These are phyloP conservation scores for Myrmophylax atrothorax DNA, from an alignment of 2,113 vertebrate genomes.

Conservation along the genomic window DNA sequence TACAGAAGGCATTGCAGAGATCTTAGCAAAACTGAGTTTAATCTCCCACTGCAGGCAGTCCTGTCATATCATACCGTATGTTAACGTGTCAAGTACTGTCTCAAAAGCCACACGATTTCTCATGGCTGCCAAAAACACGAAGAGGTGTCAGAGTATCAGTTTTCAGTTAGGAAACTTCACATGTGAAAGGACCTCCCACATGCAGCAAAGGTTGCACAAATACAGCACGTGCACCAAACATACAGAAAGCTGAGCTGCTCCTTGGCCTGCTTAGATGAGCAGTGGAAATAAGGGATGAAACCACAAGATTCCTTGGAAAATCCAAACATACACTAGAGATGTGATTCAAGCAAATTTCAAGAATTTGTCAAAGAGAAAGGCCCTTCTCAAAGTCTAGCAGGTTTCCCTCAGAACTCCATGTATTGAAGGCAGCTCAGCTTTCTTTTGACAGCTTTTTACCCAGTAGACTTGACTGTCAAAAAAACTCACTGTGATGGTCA, in stretches of 20 bases:
- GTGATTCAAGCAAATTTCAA: neutral
- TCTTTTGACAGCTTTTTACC: neutral
- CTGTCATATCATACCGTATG: accelerated
- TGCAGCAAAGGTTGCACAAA: neutral
- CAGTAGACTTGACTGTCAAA: neutral
- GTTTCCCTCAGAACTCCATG: neutral
- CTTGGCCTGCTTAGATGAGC: neutral
- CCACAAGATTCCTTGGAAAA: neutral
- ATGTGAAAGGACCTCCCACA: accelerated
- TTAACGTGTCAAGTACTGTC: neutral
- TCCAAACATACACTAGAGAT: neutral
- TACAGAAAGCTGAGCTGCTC: neutral
- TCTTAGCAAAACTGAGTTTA: neutral
- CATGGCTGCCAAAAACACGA: neutral
- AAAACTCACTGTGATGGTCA: neutral
- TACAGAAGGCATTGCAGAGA: neutral
- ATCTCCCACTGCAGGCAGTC: neutral
- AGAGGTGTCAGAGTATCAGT: neutral
- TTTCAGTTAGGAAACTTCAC: neutral
- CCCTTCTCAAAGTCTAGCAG: neutral
- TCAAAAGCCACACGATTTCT: neutral
- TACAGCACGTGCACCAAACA: neutral
- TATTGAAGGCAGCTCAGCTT: neutral
- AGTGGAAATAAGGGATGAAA: neutral
- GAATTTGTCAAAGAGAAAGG: neutral